Conservation (phyloP, 2,888 invertebrate genomes). For the Lasioglossum malachurum region DNA sequence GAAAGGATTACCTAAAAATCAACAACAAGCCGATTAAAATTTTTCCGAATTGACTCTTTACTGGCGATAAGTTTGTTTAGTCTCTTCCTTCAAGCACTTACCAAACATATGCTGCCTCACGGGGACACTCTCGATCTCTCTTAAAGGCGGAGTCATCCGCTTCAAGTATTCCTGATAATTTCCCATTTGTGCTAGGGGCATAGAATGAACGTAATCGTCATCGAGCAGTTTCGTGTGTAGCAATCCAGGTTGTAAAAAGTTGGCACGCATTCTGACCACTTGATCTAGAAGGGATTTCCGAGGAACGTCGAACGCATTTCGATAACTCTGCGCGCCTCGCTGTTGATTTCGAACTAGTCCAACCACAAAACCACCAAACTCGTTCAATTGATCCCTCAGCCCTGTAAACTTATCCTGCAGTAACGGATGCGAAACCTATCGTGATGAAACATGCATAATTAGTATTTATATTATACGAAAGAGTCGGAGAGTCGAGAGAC, state of each 20-base stretch:
- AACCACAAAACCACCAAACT: conserved; percentile 93
- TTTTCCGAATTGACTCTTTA: background rate
- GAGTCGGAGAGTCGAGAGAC: background rate
- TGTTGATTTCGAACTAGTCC: conserved; percentile 88
- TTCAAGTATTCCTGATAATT: conserved; percentile 99
- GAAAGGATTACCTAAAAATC: conserved; percentile 92
- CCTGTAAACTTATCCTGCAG: conserved; percentile 93
- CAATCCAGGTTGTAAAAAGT: conserved; percentile 94
- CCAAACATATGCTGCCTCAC: conserved; percentile 99
- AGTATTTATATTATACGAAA: background rate
- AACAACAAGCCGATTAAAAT: background rate
- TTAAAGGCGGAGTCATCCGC: conserved; percentile 94
- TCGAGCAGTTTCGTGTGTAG: conserved; percentile 91
- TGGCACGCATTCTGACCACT: conserved; percentile 96
- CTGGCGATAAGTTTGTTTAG: background rate
- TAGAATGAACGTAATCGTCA: conserved; percentile 97
- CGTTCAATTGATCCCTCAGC: conserved; percentile 93
- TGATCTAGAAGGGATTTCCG: conserved; percentile 95
- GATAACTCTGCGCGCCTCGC: conserved; percentile 88
- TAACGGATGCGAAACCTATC: conserved; percentile 89
- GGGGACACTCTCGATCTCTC: conserved; percentile 98
- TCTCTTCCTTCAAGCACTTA: conserved; percentile 47
- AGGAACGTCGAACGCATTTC: conserved; percentile 98
- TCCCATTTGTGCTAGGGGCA: conserved; percentile 99
- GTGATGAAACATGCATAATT: background rate